phyloP scores from a whole-genome alignment of 1,140 invertebrate species.

The Pachypeltis micranthus region DNA sequence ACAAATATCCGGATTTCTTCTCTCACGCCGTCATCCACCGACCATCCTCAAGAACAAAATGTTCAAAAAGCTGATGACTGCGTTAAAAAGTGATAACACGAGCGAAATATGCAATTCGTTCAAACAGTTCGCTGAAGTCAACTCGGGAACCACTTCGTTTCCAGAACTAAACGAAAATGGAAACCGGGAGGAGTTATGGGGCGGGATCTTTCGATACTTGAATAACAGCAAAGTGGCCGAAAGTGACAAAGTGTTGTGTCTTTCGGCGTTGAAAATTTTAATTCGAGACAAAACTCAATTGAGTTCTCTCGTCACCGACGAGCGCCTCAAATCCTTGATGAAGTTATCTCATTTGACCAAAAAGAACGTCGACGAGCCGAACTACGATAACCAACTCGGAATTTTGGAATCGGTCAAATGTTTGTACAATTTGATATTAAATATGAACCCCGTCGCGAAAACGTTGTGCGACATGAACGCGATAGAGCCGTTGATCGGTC shows the following conservation, averaged over 20 bases:
- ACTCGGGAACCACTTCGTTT: conserved; percentile 31
- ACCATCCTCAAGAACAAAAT: background rate
- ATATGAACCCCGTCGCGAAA: conserved; percentile 55
- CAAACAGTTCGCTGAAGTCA: background rate
- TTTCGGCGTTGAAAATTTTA: conserved; percentile 43
- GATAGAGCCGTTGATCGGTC: conserved; percentile 58
- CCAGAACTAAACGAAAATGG: conserved; percentile 38
- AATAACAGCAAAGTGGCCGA: conserved; percentile 24
- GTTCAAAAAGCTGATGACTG: background rate
- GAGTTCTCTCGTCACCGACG: conserved; percentile 51
- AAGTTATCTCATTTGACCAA: conserved; percentile 45
- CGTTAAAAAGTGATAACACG: background rate
- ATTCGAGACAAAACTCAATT: conserved; percentile 60
- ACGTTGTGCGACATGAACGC: conserved; percentile 58
- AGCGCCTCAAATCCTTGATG: conserved; percentile 44
- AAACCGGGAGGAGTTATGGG: conserved; percentile 39
- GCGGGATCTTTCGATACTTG: background rate
- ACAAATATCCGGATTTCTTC: no score
- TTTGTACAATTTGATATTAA: conserved; percentile 78
- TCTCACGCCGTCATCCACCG: no score
- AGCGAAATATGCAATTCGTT: background rate
- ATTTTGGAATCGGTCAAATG: conserved; percentile 71
- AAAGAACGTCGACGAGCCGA: conserved; percentile 27
- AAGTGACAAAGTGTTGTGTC: conserved; percentile 39
- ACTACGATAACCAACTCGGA: conserved; percentile 24